These are phyloP conservation scores for Aphodius granarius DNA, from an alignment of 2,888 invertebrate genomes.

Conservation along the genomic window DNA sequence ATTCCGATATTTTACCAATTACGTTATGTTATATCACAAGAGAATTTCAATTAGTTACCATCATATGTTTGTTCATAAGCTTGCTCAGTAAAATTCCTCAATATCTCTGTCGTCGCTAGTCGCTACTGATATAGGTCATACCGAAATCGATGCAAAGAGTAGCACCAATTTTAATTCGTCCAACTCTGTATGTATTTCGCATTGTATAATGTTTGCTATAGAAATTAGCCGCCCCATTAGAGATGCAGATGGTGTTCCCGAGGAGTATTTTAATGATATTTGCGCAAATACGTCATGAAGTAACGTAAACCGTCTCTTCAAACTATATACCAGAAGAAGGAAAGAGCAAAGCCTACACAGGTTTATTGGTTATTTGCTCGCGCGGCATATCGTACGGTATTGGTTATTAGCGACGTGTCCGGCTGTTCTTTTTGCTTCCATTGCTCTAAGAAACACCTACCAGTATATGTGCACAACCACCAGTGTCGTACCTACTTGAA, in stretches of 20 bases:
- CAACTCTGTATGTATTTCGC: background rate
- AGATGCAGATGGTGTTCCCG: constrained; percentile 38
- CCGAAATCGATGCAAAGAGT: background rate
- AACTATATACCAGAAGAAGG: background rate
- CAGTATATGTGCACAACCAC: background rate
- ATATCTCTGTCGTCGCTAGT: background rate
- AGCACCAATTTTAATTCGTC: background rate
- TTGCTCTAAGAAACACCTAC: background rate
- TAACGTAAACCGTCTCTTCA: constrained; percentile 23
- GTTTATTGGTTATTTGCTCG: constrained; percentile 30
- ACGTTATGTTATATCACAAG: too few species aligned
- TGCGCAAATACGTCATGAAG: constrained; percentile 30
- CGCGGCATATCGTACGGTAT: constrained; percentile 24
- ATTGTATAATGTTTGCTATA: constrained; percentile 2
- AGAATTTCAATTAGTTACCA: background rate
- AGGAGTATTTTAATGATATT: constrained; percentile 37
- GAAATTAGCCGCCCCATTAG: constrained; percentile 39
- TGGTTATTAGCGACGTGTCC: constrained; percentile 24
- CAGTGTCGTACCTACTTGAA: background rate
- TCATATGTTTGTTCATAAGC: background rate
- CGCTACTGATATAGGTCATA: background rate
- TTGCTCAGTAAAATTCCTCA: background rate
- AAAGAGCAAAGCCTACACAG: constrained; percentile 1
- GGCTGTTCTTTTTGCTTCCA: background rate
- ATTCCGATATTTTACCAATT: too few species aligned